Base-by-base conservation (phyloP, 2,797 vertebrate genomes). In the Jordanella pulchra region DNA sequence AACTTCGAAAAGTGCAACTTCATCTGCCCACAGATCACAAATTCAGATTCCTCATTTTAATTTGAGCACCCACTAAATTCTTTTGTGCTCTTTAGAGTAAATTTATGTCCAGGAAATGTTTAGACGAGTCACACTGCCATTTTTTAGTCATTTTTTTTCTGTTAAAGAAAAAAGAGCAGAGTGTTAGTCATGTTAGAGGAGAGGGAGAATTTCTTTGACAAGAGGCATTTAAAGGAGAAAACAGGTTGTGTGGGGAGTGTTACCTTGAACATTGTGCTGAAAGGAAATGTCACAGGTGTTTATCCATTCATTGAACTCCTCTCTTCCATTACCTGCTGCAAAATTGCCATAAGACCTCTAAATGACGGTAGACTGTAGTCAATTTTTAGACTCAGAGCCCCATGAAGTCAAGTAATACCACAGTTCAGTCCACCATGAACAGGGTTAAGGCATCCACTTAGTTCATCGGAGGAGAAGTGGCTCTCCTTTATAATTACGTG, bases 241-340 rank as follows among this genome's bases (percentile, higher is more conserved):
- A 69, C 54, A 74, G 35, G 45, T 25, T 30, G 56, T 67, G 76
- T 77, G 67, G 60, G 79, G 75, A 69, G 51, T 30, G 84, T 84
- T 88, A 84, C 87, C 85, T 86, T 79, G 74, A 89, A 82, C 77
- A 66, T 64, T 67, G 80, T 28, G 67, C 85, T 89, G 73, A 90
- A 86, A 85, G 88, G 77, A 85, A 84, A 93, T 90, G 91, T 91
- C 90, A 87, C 85, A 90, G 89, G 83, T 92, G 90, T 91, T 91
- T 91, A 88, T 91, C 86, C 86, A 80, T 83, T 89, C 68, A 47
- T 84, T 76, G 84, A 89, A 91, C 79, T 88, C 88, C 89, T 84
- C 86, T 88, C 89, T 87, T 89, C 87, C 88, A 87, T 90, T 90
- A 82, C 89, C 84, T 78, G 80, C 80, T 73, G 89, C 67, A 68